These are phyloP conservation scores for Hetaerina americana DNA, from an alignment of 1,140 invertebrate genomes.

Conservation along the genomic window DNA sequence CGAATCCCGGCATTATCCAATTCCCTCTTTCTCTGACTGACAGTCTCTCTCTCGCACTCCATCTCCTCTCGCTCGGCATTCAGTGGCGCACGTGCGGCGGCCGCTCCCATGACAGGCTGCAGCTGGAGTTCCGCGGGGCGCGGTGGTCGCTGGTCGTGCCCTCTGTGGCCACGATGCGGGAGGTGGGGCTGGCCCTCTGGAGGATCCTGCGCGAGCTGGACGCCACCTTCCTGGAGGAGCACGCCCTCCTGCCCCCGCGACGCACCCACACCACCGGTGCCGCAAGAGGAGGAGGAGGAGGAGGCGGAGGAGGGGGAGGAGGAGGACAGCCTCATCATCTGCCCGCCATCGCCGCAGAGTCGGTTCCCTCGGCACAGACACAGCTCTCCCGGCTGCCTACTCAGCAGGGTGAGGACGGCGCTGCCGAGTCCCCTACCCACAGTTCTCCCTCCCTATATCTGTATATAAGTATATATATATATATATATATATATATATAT, in stretches of 20 bases:
- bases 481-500: no score
- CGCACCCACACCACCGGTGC: constrained; percentile 14
- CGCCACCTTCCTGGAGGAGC: constrained; percentile 34
- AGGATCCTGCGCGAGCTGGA: constrained; percentile 36
- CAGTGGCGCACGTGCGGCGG: constrained; percentile 51
- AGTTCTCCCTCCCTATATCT: background rate
- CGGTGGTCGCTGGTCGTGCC: constrained; percentile 40
- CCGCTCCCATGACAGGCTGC: constrained; percentile 45
- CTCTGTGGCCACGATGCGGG: constrained; percentile 31
- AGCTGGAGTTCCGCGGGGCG: constrained; percentile 49
- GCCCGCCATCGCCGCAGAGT: background rate
- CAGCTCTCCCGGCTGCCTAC: background rate
- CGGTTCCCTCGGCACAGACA: background rate
- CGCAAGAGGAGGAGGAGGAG: background rate
- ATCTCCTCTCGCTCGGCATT: no score
- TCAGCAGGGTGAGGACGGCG: background rate
- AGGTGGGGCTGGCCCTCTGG: constrained; percentile 35
- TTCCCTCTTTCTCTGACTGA: no score
- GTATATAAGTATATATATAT: no score
- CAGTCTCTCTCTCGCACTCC: no score
- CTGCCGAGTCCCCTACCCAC: background rate
- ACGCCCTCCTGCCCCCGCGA: constrained; percentile 23
- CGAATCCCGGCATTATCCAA: no score
- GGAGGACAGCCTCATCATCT: background rate
- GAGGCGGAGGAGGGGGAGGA: background rate